Conservation (phyloP, 2,113 vertebrate genomes). For the Lycaon pictus region DNA sequence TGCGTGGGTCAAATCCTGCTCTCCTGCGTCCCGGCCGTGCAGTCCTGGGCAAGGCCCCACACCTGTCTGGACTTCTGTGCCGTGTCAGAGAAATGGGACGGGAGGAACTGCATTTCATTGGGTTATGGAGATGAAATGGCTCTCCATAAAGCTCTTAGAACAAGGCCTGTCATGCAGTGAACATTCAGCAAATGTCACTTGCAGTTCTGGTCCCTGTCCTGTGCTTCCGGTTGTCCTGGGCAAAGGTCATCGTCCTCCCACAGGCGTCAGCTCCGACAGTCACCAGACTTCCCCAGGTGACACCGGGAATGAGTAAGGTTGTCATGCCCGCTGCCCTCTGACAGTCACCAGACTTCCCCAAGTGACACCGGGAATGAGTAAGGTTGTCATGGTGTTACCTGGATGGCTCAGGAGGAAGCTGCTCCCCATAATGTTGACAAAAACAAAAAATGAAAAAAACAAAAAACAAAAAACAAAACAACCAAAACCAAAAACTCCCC, state of each 20-base stretch:
- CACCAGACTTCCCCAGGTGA: neutral
- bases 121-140: neutral
- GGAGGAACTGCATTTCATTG: rapidly evolving
- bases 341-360: neutral
- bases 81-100: neutral
- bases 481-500: too few relatives aligned
- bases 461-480: neutral
- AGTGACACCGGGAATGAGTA: neutral
- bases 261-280: neutral
- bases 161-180: neutral
- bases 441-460: neutral
- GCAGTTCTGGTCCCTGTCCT: neutral
- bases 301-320: neutral
- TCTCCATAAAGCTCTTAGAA: neutral
- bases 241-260: neutral
- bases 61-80: neutral
- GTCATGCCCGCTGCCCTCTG: neutral
- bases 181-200: neutral
- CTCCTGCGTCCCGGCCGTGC: neutral
- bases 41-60: neutral
- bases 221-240: neutral
- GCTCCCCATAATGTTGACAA: neutral
- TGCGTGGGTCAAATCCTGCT: neutral
- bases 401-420: neutral
- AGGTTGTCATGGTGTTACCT: neutral